Base-by-base conservation (phyloP, 2,113 vertebrate species). In the Ammospiza caudacuta region DNA sequence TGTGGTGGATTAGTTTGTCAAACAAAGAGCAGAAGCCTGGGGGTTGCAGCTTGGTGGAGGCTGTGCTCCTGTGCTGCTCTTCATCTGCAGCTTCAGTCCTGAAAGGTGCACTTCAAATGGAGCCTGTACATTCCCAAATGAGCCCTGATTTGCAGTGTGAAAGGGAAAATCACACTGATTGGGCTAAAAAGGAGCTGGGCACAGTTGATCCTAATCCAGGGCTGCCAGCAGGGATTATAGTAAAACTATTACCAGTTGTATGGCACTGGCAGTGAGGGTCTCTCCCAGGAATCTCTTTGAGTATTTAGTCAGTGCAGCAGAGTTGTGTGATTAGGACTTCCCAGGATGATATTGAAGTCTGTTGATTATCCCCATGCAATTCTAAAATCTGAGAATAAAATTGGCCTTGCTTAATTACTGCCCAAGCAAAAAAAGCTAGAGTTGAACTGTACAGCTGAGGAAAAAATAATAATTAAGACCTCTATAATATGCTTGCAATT, bases 371-470 rank as follows among this genome's bases (percentile, higher is more conserved):
- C 51, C 58, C 11, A 20, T 59, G 37, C 63, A 61, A 35, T 91
- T 93, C 52, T 77, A 57, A 90, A 94, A 64, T 67, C 59, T 47
- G 64, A 77, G 63, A 88, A 80, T 90, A 90, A 95, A 77, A 64
- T 63, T 72, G 47, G 43, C 75, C 68, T 70, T 67, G 74, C 37
- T 82, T 92, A 93, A 86, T 93, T 93, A 77, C 47, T 72, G 72
- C 29, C 20, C 29, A 51, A 63, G 64, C 13, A 22, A 83, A 79
- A 80, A 80, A 64, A 66, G 7, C 47, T 85, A 4, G 18, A 59
- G 12, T 47, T 83, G 57, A 87, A 74, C 12, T 68, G 4, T 31
- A 41, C 62, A 21, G 46, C 41, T 69, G 58, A 82, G 84, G 84
- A 70, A 76, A 78, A 46, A 35, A 12, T 2, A 37, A 20, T 78